A percentile compares a stretch with the other conserved stretches of the same genome.
Evolutionary conservation across 2,888 invertebrate species (phyloP).

Genomic region (Netelia melanura): DNA sequence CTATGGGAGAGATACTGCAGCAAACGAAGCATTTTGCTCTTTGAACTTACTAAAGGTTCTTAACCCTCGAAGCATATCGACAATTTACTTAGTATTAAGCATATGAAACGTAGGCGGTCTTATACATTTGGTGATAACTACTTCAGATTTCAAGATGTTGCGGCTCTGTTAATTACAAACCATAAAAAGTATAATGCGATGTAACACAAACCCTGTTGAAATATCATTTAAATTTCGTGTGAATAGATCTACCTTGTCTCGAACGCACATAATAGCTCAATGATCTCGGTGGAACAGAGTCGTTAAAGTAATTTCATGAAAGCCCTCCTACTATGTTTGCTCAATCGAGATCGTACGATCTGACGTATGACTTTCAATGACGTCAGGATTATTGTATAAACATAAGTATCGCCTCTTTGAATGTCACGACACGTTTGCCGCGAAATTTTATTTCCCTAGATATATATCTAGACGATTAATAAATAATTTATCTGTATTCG

Average conservation of each 20-base stretch:
- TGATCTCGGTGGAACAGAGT: conserved; percentile 2
- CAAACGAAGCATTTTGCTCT: too few relatives aligned
- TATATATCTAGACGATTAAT: background rate
- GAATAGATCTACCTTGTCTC: background rate
- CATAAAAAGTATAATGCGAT: conserved; percentile 34
- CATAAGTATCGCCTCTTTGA: background rate
- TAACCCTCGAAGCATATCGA: background rate
- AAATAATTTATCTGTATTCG: too few relatives aligned
- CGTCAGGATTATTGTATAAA: conserved; percentile 11
- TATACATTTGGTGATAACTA: background rate
- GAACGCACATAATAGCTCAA: conserved; percentile 37
- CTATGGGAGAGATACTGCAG: conserved; percentile 21
- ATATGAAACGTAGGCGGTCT: conserved; percentile 38
- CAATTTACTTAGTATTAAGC: conserved; percentile 31
- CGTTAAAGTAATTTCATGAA: conserved; percentile 12
- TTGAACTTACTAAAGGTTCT: too few relatives aligned
- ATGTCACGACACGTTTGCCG: background rate
- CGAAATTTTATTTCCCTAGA: conserved; percentile 17
- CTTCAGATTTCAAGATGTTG: background rate
- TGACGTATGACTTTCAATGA: conserved; percentile 56
- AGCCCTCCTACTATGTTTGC: background rate
- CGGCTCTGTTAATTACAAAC: conserved; percentile 12
- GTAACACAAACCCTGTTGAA: background rate
- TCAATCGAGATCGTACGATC: conserved; percentile 66
- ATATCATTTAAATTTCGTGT: background rate